phyloP scores from a whole-genome alignment of 2,113 vertebrate genomes.

The Cromileptes altivelis region DNA sequence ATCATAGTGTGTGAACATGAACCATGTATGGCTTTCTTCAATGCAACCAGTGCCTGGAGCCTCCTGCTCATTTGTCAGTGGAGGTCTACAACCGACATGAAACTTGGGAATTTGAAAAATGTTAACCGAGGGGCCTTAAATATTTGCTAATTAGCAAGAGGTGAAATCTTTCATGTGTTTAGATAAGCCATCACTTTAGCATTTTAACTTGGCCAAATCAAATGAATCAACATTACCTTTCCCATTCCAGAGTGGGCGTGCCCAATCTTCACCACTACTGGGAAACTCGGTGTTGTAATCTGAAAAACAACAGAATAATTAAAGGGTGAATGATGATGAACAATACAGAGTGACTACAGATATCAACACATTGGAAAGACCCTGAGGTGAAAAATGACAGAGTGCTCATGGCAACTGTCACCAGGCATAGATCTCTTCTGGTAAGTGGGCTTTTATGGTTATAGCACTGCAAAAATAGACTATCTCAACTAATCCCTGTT shows the following conservation, averaged over 20 bases:
- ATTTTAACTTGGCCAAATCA: not conserved
- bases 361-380: slow-evolving; percentile 5
- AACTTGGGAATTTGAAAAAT: too few species aligned
- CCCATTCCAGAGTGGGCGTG: slow-evolving; percentile 99
- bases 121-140: not conserved
- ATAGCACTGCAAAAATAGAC: too few species aligned
- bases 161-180: not conserved
- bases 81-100: too few species aligned
- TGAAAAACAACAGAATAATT: slow-evolving; percentile 73
- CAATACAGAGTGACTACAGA: not conserved
- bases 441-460: too few species aligned
- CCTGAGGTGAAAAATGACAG: not conserved
- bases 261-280: slow-evolving; percentile 99
- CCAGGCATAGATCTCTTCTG: too few species aligned
- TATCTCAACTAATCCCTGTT: too few species aligned
- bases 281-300: slow-evolving; percentile 96
- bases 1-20: too few species aligned
- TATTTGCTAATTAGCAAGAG: not conserved
- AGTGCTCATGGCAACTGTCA: not conserved
- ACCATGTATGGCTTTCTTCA: too few species aligned
- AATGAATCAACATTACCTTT: slow-evolving; percentile 88
- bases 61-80: too few species aligned
- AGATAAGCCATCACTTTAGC: not conserved
- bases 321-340: slow-evolving; percentile 12
- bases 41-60: too few species aligned